Conservation (phyloP, 2,797 vertebrate species). For the Hipposideros larvatus region DNA sequence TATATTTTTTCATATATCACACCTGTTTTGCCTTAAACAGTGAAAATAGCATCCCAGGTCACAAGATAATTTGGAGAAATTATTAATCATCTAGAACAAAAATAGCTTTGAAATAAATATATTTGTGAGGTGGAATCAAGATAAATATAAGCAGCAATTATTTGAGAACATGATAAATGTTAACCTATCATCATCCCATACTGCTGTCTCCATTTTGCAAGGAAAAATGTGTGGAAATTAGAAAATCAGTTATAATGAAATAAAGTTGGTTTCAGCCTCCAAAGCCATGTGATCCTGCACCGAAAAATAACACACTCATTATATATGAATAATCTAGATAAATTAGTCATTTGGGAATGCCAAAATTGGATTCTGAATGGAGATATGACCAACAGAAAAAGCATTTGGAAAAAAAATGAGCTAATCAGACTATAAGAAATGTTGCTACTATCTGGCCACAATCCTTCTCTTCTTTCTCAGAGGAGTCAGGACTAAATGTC, state of each 20-base stretch:
- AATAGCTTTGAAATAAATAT: conserved; percentile 31
- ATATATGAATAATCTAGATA: conserved; percentile 59
- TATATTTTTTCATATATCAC: neutral
- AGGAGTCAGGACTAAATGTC: conserved; percentile 54
- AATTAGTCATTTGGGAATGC: conserved; percentile 64
- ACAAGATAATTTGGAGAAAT: conserved; percentile 3
- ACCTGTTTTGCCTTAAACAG: neutral
- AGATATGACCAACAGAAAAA: conserved; percentile 35
- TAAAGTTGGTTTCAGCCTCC: conserved; percentile 53
- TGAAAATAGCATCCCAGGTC: neutral
- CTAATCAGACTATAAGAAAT: conserved; percentile 50
- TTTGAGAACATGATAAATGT: conserved; percentile 12
- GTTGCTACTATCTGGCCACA: conserved; percentile 42
- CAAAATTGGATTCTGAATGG: conserved; percentile 57
- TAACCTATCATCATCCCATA: neutral
- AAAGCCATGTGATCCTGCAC: conserved; percentile 53
- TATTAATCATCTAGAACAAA: neutral
- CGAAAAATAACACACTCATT: conserved; percentile 62
- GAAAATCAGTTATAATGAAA: conserved; percentile 69
- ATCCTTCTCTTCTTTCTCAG: conserved; percentile 56
- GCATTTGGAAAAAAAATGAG: conserved; percentile 62
- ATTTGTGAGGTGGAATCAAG: neutral
- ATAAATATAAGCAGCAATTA: conserved; percentile 4
- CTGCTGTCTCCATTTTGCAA: neutral
- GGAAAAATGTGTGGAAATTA: neutral